A percentile compares a stretch with the other conserved stretches of the same genome.
Conservation (phyloP, 2,888 invertebrate species). For the Leptinotarsa juncta region DNA sequence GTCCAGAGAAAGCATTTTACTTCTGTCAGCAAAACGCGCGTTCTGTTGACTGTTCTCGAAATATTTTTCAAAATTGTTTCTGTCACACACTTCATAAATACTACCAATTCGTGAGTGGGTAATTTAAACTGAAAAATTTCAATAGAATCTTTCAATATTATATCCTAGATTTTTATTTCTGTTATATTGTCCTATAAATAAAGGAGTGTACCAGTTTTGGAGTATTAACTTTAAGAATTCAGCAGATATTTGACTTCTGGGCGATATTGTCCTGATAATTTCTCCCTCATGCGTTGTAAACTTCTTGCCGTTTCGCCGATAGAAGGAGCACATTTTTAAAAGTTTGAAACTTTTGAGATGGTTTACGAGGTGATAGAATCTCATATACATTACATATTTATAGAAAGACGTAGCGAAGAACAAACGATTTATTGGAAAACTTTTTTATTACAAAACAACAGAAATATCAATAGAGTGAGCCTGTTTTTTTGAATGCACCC, state of each 20-base stretch:
- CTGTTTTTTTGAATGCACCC: too few relatives aligned
- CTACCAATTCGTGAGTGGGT: too few relatives aligned
- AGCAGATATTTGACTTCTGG: slow-evolving; percentile 50
- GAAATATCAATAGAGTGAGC: too few relatives aligned
- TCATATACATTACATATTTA: slow-evolving; percentile 15
- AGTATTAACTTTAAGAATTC: slow-evolving; percentile 50
- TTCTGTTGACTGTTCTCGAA: too few relatives aligned
- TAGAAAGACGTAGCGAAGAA: neutral
- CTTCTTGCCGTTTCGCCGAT: slow-evolving; percentile 49
- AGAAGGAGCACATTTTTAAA: slow-evolving; percentile 46
- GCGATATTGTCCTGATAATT: slow-evolving; percentile 52
- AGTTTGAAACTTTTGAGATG: slow-evolving; percentile 49
- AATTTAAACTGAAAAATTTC: neutral
- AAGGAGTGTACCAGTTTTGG: slow-evolving; percentile 38
- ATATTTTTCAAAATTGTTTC: too few relatives aligned
- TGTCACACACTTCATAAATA: too few relatives aligned
- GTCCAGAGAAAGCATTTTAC: too few relatives aligned
- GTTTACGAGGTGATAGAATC: slow-evolving; percentile 55
- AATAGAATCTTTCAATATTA: neutral
- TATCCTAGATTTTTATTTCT: neutral
- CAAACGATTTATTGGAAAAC: slow-evolving; percentile 7
- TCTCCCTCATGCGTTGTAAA: slow-evolving; percentile 51
- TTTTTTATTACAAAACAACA: neutral
- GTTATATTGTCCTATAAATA: slow-evolving; percentile 32
- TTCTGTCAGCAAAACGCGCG: too few relatives aligned